Base-by-base conservation (phyloP, 2,888 invertebrate genomes). In the Gari tellinella region DNA sequence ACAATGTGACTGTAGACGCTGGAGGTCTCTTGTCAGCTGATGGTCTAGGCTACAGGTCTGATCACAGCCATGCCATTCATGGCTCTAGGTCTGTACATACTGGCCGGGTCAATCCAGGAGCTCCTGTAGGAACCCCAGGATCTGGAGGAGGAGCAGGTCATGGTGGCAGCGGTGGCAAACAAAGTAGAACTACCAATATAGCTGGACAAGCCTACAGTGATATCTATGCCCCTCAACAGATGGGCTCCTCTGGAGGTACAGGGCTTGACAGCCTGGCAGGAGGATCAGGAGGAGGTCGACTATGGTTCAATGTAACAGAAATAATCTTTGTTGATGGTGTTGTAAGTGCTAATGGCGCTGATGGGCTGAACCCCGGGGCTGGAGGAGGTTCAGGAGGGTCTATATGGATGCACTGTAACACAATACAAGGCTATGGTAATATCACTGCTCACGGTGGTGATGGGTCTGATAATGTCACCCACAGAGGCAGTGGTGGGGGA, bases 311-410 rank as follows among this genome's bases (percentile, higher is more conserved):
- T 58, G 83, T 88, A 10, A 87, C 88, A 37, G 76, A 84, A 14
- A 67, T 80, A n/a, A 84, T 87, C 48, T 72, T 79, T 37, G 84
- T 88, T 53, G 88, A 88, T 68, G 88, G 88, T 8, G 72, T 83
- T 38, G 81, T 88, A 5, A 83, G 82, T 66, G 84, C 86, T 7
- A 68, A 82, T 68, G 88, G 88, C 14, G 79, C 69, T 8, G 69
- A 75, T 52, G 81, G 78, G 0, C 48, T 56, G 5, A 58, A 57
- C 23, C 56, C 52, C 15, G 78, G 72, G 10, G 76, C 81, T 10
- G 86, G 85, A 14, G 88, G 88, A 15, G 88, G 88, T 10, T 84
- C 84, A 51, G 88, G 88, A 21, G 88, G 88, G 2, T 84, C 84
- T 55, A 80, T 88, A 23, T 85, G 85, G 86, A 83, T 88, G 80